These are phyloP conservation scores for Lysiphlebus fabarum DNA, from an alignment of 1,140 invertebrate genomes.

Conservation along the genomic window DNA sequence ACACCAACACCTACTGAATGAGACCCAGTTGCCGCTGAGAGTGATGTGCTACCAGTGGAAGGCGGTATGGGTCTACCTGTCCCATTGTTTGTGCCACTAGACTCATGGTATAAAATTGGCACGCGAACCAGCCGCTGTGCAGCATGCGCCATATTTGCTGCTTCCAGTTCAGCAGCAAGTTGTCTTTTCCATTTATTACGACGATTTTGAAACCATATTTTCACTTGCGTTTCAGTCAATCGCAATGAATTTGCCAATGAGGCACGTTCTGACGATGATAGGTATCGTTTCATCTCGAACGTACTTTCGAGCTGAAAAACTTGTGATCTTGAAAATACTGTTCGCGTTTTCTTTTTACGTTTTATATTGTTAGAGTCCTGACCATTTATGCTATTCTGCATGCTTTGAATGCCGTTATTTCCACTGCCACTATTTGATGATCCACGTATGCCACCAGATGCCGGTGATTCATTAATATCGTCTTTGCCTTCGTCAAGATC, in stretches of 20 bases:
- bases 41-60: constrained; percentile 27
- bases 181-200: constrained; percentile 99
- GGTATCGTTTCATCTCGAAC: constrained; percentile 96
- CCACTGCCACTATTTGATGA: constrained; percentile 45
- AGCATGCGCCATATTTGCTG: constrained; percentile 93
- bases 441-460: constrained; percentile 35
- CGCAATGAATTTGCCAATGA: constrained; percentile 90
- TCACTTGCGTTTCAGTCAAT: constrained; percentile 93
- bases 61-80: constrained; percentile 21
- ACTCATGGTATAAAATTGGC: constrained; percentile 92
- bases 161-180: constrained; percentile 91
- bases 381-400: constrained; percentile 47
- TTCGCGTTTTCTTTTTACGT: constrained; percentile 97
- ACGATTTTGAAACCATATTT: constrained; percentile 90
- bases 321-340: constrained; percentile 91
- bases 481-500: constrained; percentile 54
- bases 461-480: constrained; percentile 58
- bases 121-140: constrained; percentile 90
- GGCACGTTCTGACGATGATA: constrained; percentile 93
- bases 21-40: constrained; percentile 27
- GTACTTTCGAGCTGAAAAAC: constrained; percentile 97
- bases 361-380: constrained; percentile 63
- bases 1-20: constrained; percentile 39
- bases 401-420: constrained; percentile 33
- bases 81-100: constrained; percentile 44